Conservation (phyloP, 2,113 vertebrate species). For the Mastomys natalensis region DNA sequence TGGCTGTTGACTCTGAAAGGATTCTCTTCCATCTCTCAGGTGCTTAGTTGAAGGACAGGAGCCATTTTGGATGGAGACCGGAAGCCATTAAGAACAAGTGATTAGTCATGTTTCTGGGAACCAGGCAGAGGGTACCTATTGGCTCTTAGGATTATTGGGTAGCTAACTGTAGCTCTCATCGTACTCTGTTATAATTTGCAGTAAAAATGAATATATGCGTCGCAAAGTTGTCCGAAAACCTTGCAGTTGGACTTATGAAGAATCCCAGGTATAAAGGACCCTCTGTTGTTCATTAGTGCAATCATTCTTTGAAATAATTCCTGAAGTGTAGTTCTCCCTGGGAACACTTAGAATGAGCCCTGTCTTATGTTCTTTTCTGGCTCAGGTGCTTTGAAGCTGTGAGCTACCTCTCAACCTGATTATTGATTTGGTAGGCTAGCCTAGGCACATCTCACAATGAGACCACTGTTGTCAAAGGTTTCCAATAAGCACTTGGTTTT, state of each 20-base stretch:
- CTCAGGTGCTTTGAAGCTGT: slow-evolving; percentile 44
- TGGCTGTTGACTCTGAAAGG: background rate
- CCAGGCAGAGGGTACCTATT: background rate
- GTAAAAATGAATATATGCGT: background rate
- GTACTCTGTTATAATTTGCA: background rate
- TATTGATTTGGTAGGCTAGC: slow-evolving; percentile 55
- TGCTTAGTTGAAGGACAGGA: background rate
- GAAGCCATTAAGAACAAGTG: background rate
- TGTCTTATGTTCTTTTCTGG: background rate
- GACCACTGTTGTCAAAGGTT: slow-evolving; percentile 56
- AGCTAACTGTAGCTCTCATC: background rate
- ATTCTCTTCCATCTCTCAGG: background rate
- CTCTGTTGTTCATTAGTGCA: slow-evolving; percentile 32
- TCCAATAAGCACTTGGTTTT: slow-evolving; percentile 64
- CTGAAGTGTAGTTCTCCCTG: background rate
- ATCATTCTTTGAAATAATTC: slow-evolving; percentile 48
- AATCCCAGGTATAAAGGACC: background rate
- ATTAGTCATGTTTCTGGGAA: background rate
- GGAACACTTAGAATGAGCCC: slow-evolving; percentile 28
- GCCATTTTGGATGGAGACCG: background rate
- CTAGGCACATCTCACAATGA: slow-evolving; percentile 65
- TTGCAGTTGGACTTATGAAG: background rate
- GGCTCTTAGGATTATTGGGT: background rate
- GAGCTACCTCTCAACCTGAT: slow-evolving; percentile 58
- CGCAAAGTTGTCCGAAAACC: slow-evolving; percentile 3